Conservation (phyloP, 2,797 vertebrate species). For the Crax fasciolata region DNA sequence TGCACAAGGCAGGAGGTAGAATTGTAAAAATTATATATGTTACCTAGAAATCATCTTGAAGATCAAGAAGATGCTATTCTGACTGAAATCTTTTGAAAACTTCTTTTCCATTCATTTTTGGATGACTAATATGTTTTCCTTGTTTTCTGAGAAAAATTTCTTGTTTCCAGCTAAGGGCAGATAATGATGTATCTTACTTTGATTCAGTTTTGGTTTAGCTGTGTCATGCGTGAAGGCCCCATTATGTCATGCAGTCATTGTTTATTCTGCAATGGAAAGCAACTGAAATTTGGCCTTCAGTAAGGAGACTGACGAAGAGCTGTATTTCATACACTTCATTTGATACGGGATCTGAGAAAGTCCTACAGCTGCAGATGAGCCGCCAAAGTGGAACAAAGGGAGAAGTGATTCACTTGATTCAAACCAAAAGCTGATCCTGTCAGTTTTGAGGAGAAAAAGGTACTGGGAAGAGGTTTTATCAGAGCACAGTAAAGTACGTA, state of each 20-base stretch:
- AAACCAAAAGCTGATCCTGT: slow-evolving; percentile 8
- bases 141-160: neutral
- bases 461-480: neutral
- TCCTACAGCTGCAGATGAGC: neutral
- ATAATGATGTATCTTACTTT: neutral
- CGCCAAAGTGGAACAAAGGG: neutral
- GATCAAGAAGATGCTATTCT: neutral
- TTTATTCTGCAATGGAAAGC: neutral
- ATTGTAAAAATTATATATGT: neutral
- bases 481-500: neutral
- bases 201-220: neutral
- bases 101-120: neutral
- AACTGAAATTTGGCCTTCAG: neutral
- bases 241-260: slow-evolving; percentile 4
- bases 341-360: slow-evolving; percentile 1
- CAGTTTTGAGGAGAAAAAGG: neutral
- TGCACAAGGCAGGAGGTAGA: neutral
- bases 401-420: neutral
- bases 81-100: neutral
- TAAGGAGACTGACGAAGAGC: neutral
- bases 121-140: neutral
- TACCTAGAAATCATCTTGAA: neutral
- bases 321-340: neutral
- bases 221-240: neutral
- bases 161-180: neutral